Evolutionary conservation across 2,888 invertebrate genomes (phyloP).

Genomic region (Macrosiphum euphorbiae): DNA sequence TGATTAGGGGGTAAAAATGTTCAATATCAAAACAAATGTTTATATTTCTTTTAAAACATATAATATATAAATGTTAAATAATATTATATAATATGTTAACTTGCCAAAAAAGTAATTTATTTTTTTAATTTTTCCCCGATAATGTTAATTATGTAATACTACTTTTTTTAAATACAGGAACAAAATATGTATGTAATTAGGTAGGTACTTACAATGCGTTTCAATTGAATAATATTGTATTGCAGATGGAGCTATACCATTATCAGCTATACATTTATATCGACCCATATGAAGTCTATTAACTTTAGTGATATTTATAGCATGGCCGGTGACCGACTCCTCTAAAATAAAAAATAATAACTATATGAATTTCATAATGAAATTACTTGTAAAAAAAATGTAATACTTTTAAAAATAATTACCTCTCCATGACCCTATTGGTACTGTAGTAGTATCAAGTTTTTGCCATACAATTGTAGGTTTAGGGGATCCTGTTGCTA

Average conservation of each 20-base stretch:
- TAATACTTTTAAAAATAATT: slow-evolving; percentile 6
- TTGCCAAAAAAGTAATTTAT: neutral
- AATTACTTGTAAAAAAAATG: neutral
- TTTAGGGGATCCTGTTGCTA: slow-evolving; percentile 82
- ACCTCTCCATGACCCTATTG: slow-evolving; percentile 76
- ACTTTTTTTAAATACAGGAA: no score
- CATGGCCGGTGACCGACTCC: slow-evolving; percentile 81
- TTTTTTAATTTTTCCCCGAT: no score
- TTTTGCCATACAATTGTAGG: slow-evolving; percentile 85
- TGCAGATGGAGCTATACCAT: slow-evolving; percentile 87
- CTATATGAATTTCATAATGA: neutral
- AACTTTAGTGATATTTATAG: slow-evolving; percentile 83
- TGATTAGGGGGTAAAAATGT: neutral
- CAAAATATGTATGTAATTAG: neutral
- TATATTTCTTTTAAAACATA: neutral
- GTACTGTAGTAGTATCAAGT: slow-evolving; percentile 72
- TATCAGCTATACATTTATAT: slow-evolving; percentile 84
- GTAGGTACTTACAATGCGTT: slow-evolving; percentile 84
- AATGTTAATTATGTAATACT: no score
- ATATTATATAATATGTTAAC: neutral
- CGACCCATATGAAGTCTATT: slow-evolving; percentile 82
- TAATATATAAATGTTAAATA: neutral
- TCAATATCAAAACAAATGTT: neutral
- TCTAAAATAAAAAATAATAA: slow-evolving; percentile 71
- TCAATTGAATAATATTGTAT: slow-evolving; percentile 86